Evolutionary conservation across 1,140 invertebrate genomes (phyloP), one percentile per base, ranked within the genome.

Genomic region (Cydia pomonella): DNA sequence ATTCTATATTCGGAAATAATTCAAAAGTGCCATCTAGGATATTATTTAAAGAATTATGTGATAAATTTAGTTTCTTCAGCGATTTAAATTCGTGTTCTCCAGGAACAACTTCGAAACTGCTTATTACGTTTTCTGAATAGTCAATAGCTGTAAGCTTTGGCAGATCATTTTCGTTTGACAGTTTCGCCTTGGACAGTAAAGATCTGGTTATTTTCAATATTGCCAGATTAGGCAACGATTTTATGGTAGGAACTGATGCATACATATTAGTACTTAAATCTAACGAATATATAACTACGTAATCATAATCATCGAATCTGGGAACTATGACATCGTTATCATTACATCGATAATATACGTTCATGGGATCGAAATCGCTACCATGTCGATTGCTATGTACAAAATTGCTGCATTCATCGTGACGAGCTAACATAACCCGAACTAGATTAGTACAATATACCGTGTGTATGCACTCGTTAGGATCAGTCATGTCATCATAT

Each of bases 61-160:
- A 72, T 25, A 72, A 13, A 4, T 72, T 72, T 25, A 72, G 13
- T 25, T 25, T 47, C 38, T 50, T 21, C 21, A 72, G 25, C 1
- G 21, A 23, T 16, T 16, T 50, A 16, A 50, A 72, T 6, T 16
- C 71, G 9, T 50, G 38, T 72, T 72, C 41, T 3, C 25, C 23
- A 9, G 41, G 21, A 47, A n/a, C 41, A 10, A 47, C 41, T 47
- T 44, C 44, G 2, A 72, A 27, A 25, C 44, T 50, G 21, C 2
- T 72, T 25, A 72, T 72, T 2, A 7, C 2, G 38, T 72, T 72
- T n/a, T 72, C n/a, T 16, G 71, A 72, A 47, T 72, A 72, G 41
- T 72, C 44, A 3, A 72, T 41, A 47, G 47, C 29, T n/a, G 9
- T 16, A 7, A 72, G 38, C 4, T 16, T 10, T 16, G 23, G 23